Evolutionary conservation across 2,888 invertebrate genomes (phyloP).

Genomic region (Drosophila neotestacea): DNA sequence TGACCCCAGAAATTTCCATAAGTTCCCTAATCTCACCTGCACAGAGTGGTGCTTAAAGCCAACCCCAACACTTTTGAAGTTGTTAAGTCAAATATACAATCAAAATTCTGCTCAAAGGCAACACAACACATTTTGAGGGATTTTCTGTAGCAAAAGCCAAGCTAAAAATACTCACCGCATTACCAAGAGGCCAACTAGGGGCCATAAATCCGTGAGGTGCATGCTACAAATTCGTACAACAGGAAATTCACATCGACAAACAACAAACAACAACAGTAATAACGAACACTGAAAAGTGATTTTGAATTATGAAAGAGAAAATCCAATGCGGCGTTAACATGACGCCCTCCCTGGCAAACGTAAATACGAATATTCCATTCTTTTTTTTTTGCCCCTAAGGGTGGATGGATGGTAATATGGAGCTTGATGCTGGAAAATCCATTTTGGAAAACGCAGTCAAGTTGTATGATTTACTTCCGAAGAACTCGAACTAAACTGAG

Average conservation of each 20-base stretch:
- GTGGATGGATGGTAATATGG: neutral
- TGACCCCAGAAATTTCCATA: constrained; percentile 9
- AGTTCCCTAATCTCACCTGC: neutral
- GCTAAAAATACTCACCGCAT: constrained; percentile 18
- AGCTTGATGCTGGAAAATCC: constrained; percentile 16
- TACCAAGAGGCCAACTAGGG: neutral
- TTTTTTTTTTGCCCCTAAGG: neutral
- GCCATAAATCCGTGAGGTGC: constrained; percentile 64
- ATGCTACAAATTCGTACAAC: constrained; percentile 25
- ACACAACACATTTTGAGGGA: constrained; percentile 16
- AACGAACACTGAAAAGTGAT: constrained; percentile 64
- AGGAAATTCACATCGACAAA: constrained; percentile 22
- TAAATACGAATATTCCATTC: constrained; percentile 18
- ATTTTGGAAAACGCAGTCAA: constrained; percentile 63
- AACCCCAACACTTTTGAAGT: constrained; percentile 13
- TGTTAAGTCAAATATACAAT: constrained; percentile 26
- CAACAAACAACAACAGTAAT: constrained; percentile 41
- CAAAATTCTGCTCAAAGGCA: constrained; percentile 34
- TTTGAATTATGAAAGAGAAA: constrained; percentile 75
- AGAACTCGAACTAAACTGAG: constrained; percentile 45
- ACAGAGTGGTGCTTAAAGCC: neutral
- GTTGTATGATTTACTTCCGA: constrained; percentile 75
- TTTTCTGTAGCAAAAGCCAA: constrained; percentile 25
- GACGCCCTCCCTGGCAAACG: constrained; percentile 7
- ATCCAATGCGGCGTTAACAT: constrained; percentile 55